A percentile compares a stretch with the other conserved stretches of the same genome.
Conservation (phyloP, 2,113 vertebrate genomes). For the Ovis canadensis region DNA sequence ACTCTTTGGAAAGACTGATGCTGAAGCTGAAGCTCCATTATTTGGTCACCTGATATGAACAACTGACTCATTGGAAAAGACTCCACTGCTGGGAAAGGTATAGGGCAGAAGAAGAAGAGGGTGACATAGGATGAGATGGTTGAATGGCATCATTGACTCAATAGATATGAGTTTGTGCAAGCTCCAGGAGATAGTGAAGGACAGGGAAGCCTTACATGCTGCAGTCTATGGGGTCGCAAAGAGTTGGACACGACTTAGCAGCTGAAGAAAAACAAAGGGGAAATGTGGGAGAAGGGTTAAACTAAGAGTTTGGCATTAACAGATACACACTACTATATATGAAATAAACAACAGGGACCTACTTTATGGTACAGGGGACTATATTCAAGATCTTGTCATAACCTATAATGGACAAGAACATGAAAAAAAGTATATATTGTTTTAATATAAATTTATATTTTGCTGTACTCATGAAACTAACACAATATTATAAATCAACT, state of each 20-base stretch:
- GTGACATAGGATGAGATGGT: neutral
- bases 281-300: neutral
- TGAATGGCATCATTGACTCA: neutral
- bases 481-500: neutral
- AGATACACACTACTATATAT: neutral
- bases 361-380: neutral
- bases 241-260: neutral
- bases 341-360: neutral
- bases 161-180: neutral
- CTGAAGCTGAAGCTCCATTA: neutral
- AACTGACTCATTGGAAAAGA: neutral
- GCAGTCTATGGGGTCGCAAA: neutral
- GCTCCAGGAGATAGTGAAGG: neutral
- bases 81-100: neutral
- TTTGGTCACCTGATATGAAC: neutral
- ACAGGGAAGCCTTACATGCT: neutral
- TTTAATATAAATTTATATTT: neutral
- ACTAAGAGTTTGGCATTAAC: neutral
- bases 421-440: neutral
- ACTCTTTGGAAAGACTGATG: neutral
- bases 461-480: neutral
- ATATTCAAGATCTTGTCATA: neutral
- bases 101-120: neutral
- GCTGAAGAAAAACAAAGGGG: neutral
- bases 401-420: neutral